Evolutionary conservation across 1,140 invertebrate species (phyloP).

Genomic region (Parasteatoda tepidariorum): DNA sequence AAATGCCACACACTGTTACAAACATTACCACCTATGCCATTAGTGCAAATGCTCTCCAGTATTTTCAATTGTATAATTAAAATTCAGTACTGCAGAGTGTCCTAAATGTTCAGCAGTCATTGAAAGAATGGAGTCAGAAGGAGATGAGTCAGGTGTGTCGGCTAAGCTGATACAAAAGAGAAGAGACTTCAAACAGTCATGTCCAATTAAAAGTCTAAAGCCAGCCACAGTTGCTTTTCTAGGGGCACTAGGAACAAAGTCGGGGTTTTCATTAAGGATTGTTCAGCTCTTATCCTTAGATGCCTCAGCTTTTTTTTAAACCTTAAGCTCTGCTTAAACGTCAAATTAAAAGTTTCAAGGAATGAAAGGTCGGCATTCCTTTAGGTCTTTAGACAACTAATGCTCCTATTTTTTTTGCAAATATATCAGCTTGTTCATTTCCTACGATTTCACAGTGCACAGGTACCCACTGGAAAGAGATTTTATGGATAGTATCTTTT

Average conservation of each 20-base stretch:
- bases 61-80: not conserved
- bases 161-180: not conserved
- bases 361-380: not conserved
- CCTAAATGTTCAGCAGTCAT: not conserved
- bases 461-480: not conserved
- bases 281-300: not conserved
- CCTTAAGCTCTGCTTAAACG: not conserved
- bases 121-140: not conserved
- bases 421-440: not conserved
- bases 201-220: not conserved
- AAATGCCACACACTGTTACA: not conserved
- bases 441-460: not conserved
- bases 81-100: not conserved
- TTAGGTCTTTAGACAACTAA: not conserved
- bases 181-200: not conserved
- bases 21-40: not conserved
- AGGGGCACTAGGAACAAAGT: not conserved
- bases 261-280: not conserved
- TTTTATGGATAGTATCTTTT: not conserved
- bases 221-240: not conserved
- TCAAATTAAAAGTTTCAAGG: not conserved
- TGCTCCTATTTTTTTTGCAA: slow-evolving; percentile 1
- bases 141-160: not conserved
- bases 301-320: not conserved
- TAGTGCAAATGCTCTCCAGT: not conserved